Conservation (phyloP, 2,113 vertebrate genomes). For the Calidris pygmaea region DNA sequence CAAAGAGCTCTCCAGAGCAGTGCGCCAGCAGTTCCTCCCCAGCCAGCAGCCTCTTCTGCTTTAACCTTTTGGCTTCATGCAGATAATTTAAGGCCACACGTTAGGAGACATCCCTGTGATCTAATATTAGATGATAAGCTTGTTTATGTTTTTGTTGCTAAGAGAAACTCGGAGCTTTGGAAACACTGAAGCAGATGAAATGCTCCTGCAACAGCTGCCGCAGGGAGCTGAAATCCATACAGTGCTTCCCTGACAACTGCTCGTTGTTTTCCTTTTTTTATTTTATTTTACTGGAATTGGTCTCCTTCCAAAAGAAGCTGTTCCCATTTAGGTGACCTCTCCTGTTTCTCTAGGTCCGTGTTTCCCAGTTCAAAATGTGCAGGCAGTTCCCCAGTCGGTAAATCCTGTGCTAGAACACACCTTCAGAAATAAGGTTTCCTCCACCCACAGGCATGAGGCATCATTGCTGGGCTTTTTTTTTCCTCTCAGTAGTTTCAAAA, state of each 20-base stretch:
- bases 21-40: background rate
- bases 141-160: slow-evolving; percentile 76
- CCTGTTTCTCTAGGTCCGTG: background rate
- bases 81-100: slow-evolving; percentile 20
- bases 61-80: slow-evolving; percentile 30
- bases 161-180: slow-evolving; percentile 68
- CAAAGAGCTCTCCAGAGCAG: background rate
- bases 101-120: slow-evolving; percentile 12
- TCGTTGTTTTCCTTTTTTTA: background rate
- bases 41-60: background rate
- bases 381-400: background rate
- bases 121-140: slow-evolving; percentile 69
- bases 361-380: background rate
- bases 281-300: background rate
- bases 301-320: background rate
- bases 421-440: background rate
- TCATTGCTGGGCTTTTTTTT: background rate
- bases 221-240: slow-evolving; percentile 27
- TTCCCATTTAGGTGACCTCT: background rate
- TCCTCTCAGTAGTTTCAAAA: background rate
- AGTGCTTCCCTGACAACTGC: slow-evolving; percentile 48
- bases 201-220: slow-evolving; percentile 61
- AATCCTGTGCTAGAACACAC: background rate
- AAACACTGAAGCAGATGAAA: slow-evolving; percentile 58
- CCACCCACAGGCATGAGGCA: background rate